A percentile compares a stretch with the other conserved stretches of the same genome.
phyloP scores from a whole-genome alignment of 2,113 vertebrate species.

The Erpornis zantholeuca region DNA sequence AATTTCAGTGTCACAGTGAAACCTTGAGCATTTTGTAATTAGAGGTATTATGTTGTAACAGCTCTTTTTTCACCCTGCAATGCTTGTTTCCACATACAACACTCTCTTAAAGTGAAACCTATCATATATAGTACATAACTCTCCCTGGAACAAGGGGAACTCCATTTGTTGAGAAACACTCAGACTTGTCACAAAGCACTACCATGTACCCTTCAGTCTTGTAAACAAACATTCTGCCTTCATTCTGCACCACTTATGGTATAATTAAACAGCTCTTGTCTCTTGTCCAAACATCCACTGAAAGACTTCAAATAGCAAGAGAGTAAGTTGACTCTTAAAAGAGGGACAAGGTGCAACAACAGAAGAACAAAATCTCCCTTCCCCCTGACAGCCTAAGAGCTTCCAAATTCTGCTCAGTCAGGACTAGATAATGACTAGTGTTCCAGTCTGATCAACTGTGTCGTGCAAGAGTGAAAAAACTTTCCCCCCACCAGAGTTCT shows the following conservation, averaged over 20 bases:
- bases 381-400: not conserved
- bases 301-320: not conserved
- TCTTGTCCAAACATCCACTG: constrained; percentile 25
- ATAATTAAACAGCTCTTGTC: constrained; percentile 12
- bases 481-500: not conserved
- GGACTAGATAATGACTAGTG: not conserved
- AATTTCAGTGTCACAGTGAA: not conserved
- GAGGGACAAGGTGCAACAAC: not conserved
- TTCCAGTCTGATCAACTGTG: not conserved
- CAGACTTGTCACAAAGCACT: not conserved
- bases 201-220: not conserved
- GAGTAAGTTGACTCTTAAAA: not conserved
- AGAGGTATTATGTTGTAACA: not conserved
- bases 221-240: constrained; percentile 15
- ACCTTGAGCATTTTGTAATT: not conserved
- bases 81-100: not conserved
- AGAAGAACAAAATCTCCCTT: not conserved
- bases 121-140: not conserved
- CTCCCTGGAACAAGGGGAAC: not conserved
- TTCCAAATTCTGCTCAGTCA: not conserved
- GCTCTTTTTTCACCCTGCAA: not conserved
- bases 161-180: constrained; percentile 1
- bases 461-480: not conserved
- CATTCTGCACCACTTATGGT: not conserved
- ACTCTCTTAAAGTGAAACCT: not conserved